Evolutionary conservation across 1,140 invertebrate genomes (phyloP), one percentile per base, ranked within the genome.

Genomic region (Diachasmimorpha longicaudata): DNA sequence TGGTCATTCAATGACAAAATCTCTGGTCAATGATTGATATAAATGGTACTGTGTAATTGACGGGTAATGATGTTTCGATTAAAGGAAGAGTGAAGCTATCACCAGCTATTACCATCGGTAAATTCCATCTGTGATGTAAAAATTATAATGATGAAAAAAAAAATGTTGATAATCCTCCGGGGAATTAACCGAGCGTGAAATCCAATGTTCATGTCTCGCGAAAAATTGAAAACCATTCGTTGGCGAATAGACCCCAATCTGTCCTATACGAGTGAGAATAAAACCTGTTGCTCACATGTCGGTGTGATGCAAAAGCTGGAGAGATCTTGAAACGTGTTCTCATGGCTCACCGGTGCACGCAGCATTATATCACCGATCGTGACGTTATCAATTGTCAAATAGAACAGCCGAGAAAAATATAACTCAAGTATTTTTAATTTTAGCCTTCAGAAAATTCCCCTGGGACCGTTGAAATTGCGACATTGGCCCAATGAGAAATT

Each of bases 211-310:
- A 8, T 19, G 1, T 55, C 6, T 55, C 19, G 8, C 19, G n/a
- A 10, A 10, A 16, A 55, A 55, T 55, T 55, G n/a, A 55, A 19
- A 55, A 55, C 19, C 39, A 42, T 42, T 42, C 39, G 39, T 11
- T 42, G 9, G 39, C 13, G 31, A 6, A 31, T 31, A 31, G 31
- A 6, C 6, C 31, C 6, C 31, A 31, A 31, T 31, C 31, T 31
- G 31, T 31, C 19, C 0, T 25, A 9, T 23, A 25, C 23, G 10
- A 31, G 23, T 4, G 19, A 63, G 21, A 63, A 63, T 58, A 25
- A 63, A 63, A 63, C 58, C 58, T 63, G 58, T 63, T 63, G 58
- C 58, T 63, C 23, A 63, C 58, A 63, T 63, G 58, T 63, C 16
- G 39, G 39, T 42, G 39, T 31, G 31, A 31, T 31, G 48, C 6